Base-by-base conservation (phyloP, 2,888 invertebrate genomes). In the Trypoxylon attenuatum region DNA sequence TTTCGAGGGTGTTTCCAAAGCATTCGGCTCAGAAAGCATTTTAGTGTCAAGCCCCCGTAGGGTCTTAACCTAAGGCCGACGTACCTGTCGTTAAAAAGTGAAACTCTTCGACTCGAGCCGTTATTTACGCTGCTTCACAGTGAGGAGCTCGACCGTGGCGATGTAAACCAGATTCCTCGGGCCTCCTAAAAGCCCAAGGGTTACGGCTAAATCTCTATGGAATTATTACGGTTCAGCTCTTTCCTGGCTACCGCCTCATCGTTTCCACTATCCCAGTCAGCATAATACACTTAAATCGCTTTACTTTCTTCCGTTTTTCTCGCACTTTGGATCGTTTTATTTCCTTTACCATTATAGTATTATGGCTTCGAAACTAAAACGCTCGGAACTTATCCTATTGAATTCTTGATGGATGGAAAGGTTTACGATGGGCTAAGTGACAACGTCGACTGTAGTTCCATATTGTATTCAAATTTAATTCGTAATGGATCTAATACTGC, bases 11-110 rank as follows among this genome's bases (percentile, higher is more conserved):
- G 22, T 5, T 6, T 18, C 41, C 27, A 60, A 57, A 56, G 50
- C 53, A n/a, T 13, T 15, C 18, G 4, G 2, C 13, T 56, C 29
- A 45, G 49, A 62, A 68, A 68, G 69, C 61, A 69, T 57, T 54
- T 62, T 19, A 62, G 43, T 68, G 69, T 57, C 58, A 69, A 51
- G 58, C 50, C 57, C 63, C 58, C 47, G 58, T 58, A 55, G 63
- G 54, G 63, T 63, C 55, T 63, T 41, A 69, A 55, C 47, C 63
- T 47, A 47, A 64, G 57, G 63, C 58, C 59, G 58, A 45, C 51
- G 54, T 69, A 59, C 62, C 56, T 57, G 63, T 43, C 56, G 65
- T 33, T 60, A 54, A 66, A 73, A 75, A 74, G 76, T 74, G 76
- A 74, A 74, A 75, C 69, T 60, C 65, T 42, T 47, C 45, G 50